Evolutionary conservation across 1,140 invertebrate genomes (phyloP).

Genomic region (Rhopalosiphum padi): DNA sequence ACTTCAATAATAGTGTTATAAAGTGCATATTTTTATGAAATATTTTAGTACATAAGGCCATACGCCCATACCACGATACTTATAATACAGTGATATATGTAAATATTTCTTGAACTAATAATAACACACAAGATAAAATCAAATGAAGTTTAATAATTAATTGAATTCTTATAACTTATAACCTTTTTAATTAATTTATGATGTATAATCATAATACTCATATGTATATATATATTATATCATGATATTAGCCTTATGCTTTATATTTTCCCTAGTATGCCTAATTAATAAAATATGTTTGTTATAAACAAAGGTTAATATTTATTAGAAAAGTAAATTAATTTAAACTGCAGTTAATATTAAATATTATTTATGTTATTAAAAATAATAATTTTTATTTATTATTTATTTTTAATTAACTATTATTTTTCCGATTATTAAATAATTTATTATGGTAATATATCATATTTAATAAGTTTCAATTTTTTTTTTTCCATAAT

Average conservation of each 20-base stretch:
- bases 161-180: neutral
- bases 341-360: neutral
- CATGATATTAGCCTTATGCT: neutral
- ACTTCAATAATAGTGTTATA: neutral
- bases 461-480: neutral
- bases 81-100: conserved; percentile 4
- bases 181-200: neutral
- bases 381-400: neutral
- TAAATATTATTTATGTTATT: neutral
- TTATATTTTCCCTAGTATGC: neutral
- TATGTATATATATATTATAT: neutral
- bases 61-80: neutral
- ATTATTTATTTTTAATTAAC: neutral
- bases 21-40: neutral
- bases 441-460: neutral
- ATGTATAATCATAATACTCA: neutral
- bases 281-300: neutral
- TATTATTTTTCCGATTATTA: neutral
- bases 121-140: neutral
- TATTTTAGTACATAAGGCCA: neutral
- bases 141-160: neutral
- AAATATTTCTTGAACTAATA: neutral
- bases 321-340: neutral
- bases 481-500: neutral
- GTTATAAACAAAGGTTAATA: neutral